phyloP scores from a whole-genome alignment of 92 coral and sea anemone species.

The Epizoanthus ramosus region DNA sequence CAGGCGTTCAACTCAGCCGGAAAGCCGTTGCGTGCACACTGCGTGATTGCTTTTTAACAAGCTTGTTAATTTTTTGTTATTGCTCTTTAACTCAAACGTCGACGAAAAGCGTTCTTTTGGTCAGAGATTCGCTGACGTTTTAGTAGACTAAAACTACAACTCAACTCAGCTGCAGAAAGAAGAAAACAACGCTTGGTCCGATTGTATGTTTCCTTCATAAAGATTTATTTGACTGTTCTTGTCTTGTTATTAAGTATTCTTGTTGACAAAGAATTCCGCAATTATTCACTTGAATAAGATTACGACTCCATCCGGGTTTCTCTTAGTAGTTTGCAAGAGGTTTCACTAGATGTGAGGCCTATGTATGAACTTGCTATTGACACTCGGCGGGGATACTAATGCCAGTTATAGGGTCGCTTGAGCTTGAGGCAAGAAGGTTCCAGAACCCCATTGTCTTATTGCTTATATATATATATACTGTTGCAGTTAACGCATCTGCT shows the following conservation, averaged over 20 bases:
- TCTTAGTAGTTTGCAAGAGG: not conserved
- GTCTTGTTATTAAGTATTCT: no score
- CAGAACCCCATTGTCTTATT: conserved; percentile 1
- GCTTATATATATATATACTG: not conserved
- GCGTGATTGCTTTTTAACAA: not conserved
- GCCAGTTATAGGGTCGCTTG: not conserved
- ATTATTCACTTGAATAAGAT: not conserved
- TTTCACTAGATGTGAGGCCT: not conserved
- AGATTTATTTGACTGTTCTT: no score
- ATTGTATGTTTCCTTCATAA: no score
- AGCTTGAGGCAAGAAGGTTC: conserved; percentile 37
- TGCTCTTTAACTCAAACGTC: not conserved
- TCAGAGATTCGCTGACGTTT: not conserved
- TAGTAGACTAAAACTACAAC: no score
- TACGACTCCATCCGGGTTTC: not conserved
- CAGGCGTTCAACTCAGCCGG: not conserved
- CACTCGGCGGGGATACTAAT: conserved; percentile 5
- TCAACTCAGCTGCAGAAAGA: no score
- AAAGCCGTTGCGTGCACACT: conserved; percentile 11
- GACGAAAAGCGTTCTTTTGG: not conserved
- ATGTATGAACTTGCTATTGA: not conserved
- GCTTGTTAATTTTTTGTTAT: not conserved
- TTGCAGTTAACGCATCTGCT: not conserved
- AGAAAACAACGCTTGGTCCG: no score
- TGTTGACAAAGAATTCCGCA: no score